Evolutionary conservation across 2,113 vertebrate species (phyloP).

Genomic region (Pantherophis guttatus): DNA sequence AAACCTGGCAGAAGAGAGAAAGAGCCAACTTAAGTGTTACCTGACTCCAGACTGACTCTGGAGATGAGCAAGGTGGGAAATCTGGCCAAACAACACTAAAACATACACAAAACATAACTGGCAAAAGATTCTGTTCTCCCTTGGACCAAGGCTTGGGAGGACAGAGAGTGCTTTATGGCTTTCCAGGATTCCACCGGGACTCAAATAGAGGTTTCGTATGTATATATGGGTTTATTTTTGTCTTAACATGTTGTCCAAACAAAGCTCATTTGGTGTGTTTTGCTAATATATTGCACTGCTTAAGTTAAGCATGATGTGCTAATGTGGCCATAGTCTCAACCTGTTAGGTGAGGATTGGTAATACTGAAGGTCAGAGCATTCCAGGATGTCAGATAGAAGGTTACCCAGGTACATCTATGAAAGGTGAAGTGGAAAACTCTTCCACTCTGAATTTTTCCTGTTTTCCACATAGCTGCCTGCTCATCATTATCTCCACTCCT

Average conservation of each 20-base stretch:
- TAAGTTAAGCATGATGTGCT: neutral
- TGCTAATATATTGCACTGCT: neutral
- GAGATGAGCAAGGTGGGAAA: neutral
- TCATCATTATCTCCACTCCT: neutral
- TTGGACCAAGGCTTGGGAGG: neutral
- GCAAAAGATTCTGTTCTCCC: neutral
- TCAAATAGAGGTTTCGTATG: neutral
- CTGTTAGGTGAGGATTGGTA: neutral
- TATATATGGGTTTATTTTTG: neutral
- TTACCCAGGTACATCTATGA: neutral
- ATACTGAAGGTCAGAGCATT: neutral
- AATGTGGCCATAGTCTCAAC: neutral
- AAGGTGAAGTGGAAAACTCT: neutral
- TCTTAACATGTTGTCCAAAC: neutral
- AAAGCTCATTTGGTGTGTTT: neutral
- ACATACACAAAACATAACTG: neutral
- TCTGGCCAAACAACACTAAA: neutral
- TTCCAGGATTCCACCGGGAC: neutral
- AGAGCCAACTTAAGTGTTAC: neutral
- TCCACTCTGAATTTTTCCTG: neutral
- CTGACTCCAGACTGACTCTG: neutral
- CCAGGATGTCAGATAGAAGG: neutral
- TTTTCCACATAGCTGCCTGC: neutral
- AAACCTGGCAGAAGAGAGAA: neutral
- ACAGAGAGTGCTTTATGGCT: neutral